Conservation (phyloP, 2,888 invertebrate species). For the Papilio elwesi region DNA sequence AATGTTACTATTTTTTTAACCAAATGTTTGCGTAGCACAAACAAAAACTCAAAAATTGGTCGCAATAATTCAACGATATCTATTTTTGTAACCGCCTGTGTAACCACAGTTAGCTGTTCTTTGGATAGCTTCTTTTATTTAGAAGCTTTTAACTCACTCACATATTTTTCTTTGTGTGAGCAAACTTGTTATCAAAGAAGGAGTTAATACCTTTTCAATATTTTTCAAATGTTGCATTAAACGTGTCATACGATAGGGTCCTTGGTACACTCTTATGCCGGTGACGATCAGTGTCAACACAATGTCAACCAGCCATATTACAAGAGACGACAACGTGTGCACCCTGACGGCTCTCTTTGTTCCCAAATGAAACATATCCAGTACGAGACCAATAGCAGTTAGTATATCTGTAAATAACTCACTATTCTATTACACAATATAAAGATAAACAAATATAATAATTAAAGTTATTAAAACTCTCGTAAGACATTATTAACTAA, state of each 20-base stretch:
- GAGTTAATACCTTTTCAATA: constrained; percentile 20
- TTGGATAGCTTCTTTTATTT: no score
- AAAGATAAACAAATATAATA: no score
- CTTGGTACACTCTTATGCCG: constrained; percentile 18
- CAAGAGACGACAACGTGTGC: constrained; percentile 1
- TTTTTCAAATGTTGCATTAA: constrained; percentile 15
- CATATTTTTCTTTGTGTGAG: no score
- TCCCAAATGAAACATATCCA: constrained; percentile 9
- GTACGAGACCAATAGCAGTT: neutral
- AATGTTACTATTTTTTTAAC: no score
- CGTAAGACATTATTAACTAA: no score
- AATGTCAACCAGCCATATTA: constrained; percentile 22
- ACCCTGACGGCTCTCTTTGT: constrained; percentile 15
- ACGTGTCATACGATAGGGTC: constrained; percentile 22
- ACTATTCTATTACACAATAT: neutral
- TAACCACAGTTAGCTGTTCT: no score
- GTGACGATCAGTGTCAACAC: neutral
- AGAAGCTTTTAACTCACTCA: no score
- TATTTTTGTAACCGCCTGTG: no score
- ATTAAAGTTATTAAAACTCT: no score
- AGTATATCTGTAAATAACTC: constrained; percentile 3
- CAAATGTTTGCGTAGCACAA: no score
- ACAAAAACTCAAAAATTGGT: no score
- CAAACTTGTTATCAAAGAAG: neutral
- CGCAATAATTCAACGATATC: no score